Conservation (phyloP, 2,888 invertebrate species). For the Criorhina ranunculi region DNA sequence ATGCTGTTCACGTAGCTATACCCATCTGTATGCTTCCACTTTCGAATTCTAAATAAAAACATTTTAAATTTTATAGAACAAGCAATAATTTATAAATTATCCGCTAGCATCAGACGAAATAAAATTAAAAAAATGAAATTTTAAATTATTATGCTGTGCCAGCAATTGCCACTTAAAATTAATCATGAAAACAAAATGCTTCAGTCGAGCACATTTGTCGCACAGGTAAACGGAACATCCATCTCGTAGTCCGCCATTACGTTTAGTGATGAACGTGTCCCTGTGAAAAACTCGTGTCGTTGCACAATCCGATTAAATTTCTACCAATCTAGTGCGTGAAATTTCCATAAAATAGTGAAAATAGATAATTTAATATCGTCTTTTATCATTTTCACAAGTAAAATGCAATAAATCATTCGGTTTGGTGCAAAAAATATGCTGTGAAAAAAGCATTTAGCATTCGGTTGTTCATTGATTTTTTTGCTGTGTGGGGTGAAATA, state of each 20-base stretch:
- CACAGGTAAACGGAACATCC: constrained; percentile 76
- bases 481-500: constrained; percentile 74
- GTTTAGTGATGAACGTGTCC: constrained; percentile 84
- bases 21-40: constrained; percentile 48
- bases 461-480: constrained; percentile 75
- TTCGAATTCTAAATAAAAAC: constrained; percentile 75
- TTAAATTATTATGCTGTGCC: constrained; percentile 57
- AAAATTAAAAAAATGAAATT: constrained; percentile 65
- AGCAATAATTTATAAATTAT: constrained; percentile 58
- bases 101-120: constrained; percentile 38
- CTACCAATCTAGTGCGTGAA: constrained; percentile 79
- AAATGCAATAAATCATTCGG: constrained; percentile 78
- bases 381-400: constrained; percentile 79
- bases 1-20: constrained; percentile 4
- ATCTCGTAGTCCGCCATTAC: constrained; percentile 82
- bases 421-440: constrained; percentile 81
- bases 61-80: constrained; percentile 71
- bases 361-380: constrained; percentile 80
- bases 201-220: constrained; percentile 70
- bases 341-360: constrained; percentile 80
- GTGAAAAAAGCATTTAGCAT: constrained; percentile 82
- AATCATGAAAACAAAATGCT: constrained; percentile 72
- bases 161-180: constrained; percentile 47
- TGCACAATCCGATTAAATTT: constrained; percentile 82
- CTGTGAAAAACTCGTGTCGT: constrained; percentile 83